phyloP scores from a whole-genome alignment of 2,113 vertebrate species.

The Macrotis lagotis region DNA sequence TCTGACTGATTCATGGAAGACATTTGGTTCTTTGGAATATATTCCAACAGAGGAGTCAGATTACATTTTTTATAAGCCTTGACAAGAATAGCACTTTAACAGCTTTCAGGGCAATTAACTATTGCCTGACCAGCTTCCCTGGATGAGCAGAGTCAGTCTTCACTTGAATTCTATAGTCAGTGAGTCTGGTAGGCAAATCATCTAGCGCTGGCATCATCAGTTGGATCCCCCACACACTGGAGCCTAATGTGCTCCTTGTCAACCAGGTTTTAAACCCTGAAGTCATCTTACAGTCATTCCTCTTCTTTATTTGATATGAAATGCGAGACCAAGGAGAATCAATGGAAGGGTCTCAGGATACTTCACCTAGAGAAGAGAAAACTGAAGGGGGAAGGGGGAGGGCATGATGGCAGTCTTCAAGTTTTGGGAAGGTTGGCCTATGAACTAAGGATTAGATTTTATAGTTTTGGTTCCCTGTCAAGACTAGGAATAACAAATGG shows the following conservation, averaged over 20 bases:
- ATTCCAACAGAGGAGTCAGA: slow-evolving; percentile 80
- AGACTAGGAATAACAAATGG: not conserved
- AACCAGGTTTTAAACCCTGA: not conserved
- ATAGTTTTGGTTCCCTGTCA: not conserved
- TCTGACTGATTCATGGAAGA: slow-evolving; percentile 82
- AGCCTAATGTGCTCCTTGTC: not conserved
- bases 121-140: slow-evolving; percentile 33
- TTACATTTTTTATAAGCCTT: slow-evolving; percentile 75
- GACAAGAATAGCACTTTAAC: slow-evolving; percentile 74
- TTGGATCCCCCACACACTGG: not conserved
- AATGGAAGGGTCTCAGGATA: not conserved
- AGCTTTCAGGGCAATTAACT: slow-evolving; percentile 72
- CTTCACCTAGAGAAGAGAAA: not conserved
- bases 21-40: slow-evolving; percentile 82
- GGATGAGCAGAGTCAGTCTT: not conserved
- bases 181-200: not conserved
- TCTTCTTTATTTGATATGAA: not conserved
- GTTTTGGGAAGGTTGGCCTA: not conserved
- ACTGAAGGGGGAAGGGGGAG: not conserved
- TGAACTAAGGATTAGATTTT: not conserved
- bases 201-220: not conserved
- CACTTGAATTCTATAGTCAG: not conserved
- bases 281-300: not conserved
- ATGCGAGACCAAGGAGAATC: not conserved
- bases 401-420: not conserved